Conservation (phyloP, 2,888 invertebrate species). For the Sarcophaga caerulescens region DNA sequence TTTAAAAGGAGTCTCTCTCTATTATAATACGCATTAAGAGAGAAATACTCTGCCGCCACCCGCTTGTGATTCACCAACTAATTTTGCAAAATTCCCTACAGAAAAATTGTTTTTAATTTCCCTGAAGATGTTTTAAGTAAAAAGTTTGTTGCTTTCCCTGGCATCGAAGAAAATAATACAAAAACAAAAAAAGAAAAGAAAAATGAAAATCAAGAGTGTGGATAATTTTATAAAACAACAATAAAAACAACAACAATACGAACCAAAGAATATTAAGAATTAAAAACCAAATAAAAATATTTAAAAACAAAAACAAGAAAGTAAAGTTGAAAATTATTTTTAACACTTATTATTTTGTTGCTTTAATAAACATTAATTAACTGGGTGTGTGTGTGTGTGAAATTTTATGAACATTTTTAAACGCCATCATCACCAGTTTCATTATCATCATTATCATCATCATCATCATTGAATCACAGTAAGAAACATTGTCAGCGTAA, state of each 20-base stretch:
- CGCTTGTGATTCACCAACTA: constrained; percentile 53
- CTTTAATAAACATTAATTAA: constrained; percentile 57
- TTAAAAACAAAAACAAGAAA: constrained; percentile 34
- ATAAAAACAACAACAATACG: background rate
- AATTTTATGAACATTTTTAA: constrained; percentile 32
- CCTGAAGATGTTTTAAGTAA: constrained; percentile 53
- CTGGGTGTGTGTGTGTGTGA: constrained; percentile 16
- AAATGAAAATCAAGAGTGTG: background rate
- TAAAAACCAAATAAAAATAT: constrained; percentile 3
- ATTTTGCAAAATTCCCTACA: constrained; percentile 54
- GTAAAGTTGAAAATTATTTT: constrained; percentile 51
- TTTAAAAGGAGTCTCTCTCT: background rate
- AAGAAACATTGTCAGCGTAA: no score
- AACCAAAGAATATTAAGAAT: background rate
- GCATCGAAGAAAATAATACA: constrained; percentile 1
- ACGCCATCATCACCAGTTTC: constrained; percentile 11
- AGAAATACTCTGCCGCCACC: constrained; percentile 6
- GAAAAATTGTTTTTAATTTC: constrained; percentile 58
- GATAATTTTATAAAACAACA: background rate
- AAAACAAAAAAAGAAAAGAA: background rate
- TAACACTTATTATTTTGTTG: constrained; percentile 47
- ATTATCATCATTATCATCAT: constrained; percentile 8
- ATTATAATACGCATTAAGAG: background rate
- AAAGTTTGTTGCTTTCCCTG: constrained; percentile 42
- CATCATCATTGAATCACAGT: background rate